phyloP scores from a whole-genome alignment of 2,113 vertebrate genomes.

The Nycticebus coucang region DNA sequence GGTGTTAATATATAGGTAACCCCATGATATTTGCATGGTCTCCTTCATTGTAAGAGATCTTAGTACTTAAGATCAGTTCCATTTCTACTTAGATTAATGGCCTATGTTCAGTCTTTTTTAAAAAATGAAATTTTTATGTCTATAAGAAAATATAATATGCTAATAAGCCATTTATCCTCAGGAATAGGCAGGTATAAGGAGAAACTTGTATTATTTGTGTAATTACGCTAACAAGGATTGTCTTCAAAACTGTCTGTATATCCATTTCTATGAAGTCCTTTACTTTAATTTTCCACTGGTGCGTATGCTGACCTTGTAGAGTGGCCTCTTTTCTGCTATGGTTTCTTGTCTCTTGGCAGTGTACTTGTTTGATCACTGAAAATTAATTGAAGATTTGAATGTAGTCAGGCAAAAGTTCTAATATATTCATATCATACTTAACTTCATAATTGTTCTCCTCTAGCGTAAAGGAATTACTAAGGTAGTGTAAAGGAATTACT shows the following conservation, averaged over 20 bases:
- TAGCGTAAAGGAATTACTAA: background rate
- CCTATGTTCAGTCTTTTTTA: background rate
- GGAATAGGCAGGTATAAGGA: slow-evolving; percentile 48
- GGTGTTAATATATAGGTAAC: slow-evolving; percentile 22
- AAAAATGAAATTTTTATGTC: slow-evolving; percentile 58
- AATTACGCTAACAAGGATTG: slow-evolving; percentile 58
- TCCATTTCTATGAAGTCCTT: slow-evolving; percentile 44
- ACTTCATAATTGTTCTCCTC: slow-evolving; percentile 24
- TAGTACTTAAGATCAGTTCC: slow-evolving; percentile 30
- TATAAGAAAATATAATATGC: slow-evolving; percentile 45
- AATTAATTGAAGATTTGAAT: slow-evolving; percentile 67
- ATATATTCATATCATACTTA: slow-evolving; percentile 9
- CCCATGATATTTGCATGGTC: slow-evolving; percentile 22
- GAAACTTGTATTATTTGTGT: slow-evolving; percentile 45
- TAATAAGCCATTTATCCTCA: slow-evolving; percentile 50
- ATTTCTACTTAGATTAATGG: slow-evolving; percentile 52
- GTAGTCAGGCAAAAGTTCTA: background rate
- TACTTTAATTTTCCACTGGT: slow-evolving; percentile 44
- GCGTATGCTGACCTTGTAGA: slow-evolving; percentile 29
- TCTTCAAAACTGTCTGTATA: slow-evolving; percentile 51
- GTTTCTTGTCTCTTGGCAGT: slow-evolving; percentile 44
- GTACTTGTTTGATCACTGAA: slow-evolving; percentile 48
- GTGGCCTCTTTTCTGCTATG: slow-evolving; percentile 40
- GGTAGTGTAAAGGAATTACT: no score
- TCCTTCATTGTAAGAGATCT: slow-evolving; percentile 41